A percentile compares a stretch with the other conserved stretches of the same genome.
Evolutionary conservation across 2,797 vertebrate genomes (phyloP).

Genomic region (Amblyopsis hoosieri): DNA sequence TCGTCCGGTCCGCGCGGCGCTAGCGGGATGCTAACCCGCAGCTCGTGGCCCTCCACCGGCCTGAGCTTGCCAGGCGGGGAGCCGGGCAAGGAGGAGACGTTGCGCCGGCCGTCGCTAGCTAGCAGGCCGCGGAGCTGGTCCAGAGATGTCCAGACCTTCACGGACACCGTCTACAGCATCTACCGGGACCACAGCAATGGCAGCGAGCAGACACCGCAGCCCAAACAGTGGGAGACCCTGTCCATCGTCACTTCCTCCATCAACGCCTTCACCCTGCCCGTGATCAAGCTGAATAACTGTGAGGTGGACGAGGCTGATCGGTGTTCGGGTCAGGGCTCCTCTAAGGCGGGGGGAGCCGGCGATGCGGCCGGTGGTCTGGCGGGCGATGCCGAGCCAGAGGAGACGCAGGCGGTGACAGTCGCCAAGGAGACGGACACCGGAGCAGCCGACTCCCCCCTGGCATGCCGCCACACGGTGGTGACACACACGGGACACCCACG

Average conservation of each 20-base stretch:
- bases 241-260: constrained; percentile 90
- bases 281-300: constrained; percentile 86
- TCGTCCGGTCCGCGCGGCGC: constrained; percentile 68
- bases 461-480: constrained; percentile 35
- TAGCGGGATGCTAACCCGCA: constrained; percentile 77
- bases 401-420: constrained; percentile 33
- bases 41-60: constrained; percentile 85
- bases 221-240: constrained; percentile 80
- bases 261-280: constrained; percentile 89
- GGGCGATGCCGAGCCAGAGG: constrained; percentile 26
- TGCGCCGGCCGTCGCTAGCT: constrained; percentile 65
- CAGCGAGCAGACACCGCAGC: constrained; percentile 64
- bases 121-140: constrained; percentile 71
- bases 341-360: constrained; percentile 30
- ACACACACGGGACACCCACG: constrained; percentile 33
- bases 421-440: constrained; percentile 50
- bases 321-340: constrained; percentile 30
- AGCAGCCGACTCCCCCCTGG: constrained; percentile 18
- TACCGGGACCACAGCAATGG: constrained; percentile 83
- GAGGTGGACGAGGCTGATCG: constrained; percentile 74
- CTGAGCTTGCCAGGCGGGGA: constrained; percentile 57
- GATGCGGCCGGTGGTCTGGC: constrained; percentile 52
- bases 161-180: constrained; percentile 91
- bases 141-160: constrained; percentile 81
- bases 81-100: constrained; percentile 48